phyloP scores from a whole-genome alignment of 1,140 invertebrate genomes.

The Zaprionus lachaisei region DNA sequence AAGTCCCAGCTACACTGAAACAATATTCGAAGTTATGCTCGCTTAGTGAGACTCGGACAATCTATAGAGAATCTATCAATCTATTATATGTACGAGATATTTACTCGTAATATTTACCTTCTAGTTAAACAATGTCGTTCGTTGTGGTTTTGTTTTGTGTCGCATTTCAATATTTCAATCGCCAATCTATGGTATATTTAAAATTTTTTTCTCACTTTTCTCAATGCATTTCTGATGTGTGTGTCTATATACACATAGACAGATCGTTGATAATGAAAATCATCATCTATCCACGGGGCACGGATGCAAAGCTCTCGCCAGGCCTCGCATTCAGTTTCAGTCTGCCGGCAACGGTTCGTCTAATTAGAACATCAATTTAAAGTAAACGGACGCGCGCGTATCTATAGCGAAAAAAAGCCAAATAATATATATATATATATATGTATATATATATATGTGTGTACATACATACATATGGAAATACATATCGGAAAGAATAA shows the following conservation, averaged over 20 bases:
- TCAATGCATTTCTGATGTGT: conserved; percentile 5
- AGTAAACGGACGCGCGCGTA: conserved; percentile 45
- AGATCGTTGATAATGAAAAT: conserved; percentile 58
- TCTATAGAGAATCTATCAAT: not conserved
- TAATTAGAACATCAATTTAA: conserved; percentile 75
- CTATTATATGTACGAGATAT: not conserved
- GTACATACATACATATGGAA: not conserved
- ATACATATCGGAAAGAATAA: conserved; percentile 10
- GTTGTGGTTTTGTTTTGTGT: conserved; percentile 12
- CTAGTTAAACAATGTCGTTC: conserved; percentile 3
- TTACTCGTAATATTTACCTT: conserved; percentile 2
- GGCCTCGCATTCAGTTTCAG: conserved; percentile 52
- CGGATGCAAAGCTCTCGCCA: conserved; percentile 25
- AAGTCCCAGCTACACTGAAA: not conserved
- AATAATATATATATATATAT: not conserved
- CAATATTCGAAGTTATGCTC: not conserved
- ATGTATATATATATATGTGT: conserved; percentile 3
- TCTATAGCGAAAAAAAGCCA: conserved; percentile 23
- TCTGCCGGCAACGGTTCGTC: conserved; percentile 66
- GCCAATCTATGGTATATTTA: not conserved
- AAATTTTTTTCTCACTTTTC: conserved; percentile 3
- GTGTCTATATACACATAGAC: conserved; percentile 15
- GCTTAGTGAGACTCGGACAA: not conserved
- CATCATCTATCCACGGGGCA: conserved; percentile 17
- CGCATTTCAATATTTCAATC: conserved; percentile 7